phyloP scores from a whole-genome alignment of 2,113 vertebrate species.

The Plectropomus leopardus region DNA sequence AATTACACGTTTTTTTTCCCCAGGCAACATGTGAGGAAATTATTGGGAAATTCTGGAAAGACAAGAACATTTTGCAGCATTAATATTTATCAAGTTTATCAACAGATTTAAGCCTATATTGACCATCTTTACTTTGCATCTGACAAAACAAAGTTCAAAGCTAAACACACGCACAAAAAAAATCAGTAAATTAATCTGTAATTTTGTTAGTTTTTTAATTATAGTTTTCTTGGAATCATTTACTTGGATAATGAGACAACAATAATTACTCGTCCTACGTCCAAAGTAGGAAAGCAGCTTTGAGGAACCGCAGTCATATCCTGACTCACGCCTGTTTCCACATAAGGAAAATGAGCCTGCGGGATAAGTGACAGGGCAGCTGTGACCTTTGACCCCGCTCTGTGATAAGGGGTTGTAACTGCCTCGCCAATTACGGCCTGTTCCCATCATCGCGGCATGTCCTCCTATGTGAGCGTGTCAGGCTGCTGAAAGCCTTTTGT shows the following conservation, averaged over 20 bases:
- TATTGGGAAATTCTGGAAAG: background rate
- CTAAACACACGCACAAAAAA: no score
- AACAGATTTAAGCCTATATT: no score
- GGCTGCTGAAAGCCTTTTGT: slow-evolving; percentile 33
- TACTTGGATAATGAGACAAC: background rate
- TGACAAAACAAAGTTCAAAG: no score
- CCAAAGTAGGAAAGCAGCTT: background rate
- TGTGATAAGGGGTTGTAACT: slow-evolving; percentile 19
- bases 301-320: background rate
- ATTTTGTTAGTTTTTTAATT: no score
- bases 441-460: slow-evolving; percentile 15
- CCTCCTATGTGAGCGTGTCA: slow-evolving; percentile 23
- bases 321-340: slow-evolving; percentile 25
- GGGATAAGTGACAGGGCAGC: slow-evolving; percentile 30
- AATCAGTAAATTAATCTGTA: no score
- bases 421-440: slow-evolving; percentile 20
- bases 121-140: no score
- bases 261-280: background rate
- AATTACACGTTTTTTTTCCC: background rate
- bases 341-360: slow-evolving; percentile 47
- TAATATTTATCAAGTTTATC: no score
- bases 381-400: slow-evolving; percentile 18
- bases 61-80: no score
- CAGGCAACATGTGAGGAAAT: background rate
- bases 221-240: background rate